phyloP scores from a whole-genome alignment of 1,140 invertebrate species.

The Drosophila arawakana region DNA sequence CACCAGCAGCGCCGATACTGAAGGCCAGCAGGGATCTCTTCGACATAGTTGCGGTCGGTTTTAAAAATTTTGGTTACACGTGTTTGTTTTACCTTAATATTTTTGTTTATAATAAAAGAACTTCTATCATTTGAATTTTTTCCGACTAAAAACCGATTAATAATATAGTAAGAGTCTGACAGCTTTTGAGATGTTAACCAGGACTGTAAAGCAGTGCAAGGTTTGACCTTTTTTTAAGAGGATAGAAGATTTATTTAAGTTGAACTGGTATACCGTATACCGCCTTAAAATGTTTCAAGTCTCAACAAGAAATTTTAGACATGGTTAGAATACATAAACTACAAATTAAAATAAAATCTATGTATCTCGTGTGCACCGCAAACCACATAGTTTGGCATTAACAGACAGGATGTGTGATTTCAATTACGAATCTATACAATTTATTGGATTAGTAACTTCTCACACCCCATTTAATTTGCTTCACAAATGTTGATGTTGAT shows the following conservation, averaged over 20 bases:
- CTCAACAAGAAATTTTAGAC: no score
- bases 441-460: background rate
- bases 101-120: background rate
- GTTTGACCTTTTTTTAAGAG: background rate
- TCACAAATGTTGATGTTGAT: background rate
- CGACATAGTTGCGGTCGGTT: constrained; percentile 8
- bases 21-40: constrained; percentile 9
- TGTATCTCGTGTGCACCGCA: no score
- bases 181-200: background rate
- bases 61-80: constrained; percentile 11
- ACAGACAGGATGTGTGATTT: background rate
- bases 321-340: no score
- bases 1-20: constrained; percentile 21
- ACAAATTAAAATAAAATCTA: no score
- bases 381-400: background rate
- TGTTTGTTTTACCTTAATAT: background rate
- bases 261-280: no score
- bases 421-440: constrained; percentile 3
- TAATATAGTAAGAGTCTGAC: background rate
- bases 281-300: no score
- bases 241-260: background rate
- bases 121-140: background rate
- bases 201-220: no score
- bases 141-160: background rate
- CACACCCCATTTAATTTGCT: background rate